These are phyloP conservation scores for Synchiropus splendidus DNA, from an alignment of 2,113 vertebrate genomes.

Conservation along the genomic window DNA sequence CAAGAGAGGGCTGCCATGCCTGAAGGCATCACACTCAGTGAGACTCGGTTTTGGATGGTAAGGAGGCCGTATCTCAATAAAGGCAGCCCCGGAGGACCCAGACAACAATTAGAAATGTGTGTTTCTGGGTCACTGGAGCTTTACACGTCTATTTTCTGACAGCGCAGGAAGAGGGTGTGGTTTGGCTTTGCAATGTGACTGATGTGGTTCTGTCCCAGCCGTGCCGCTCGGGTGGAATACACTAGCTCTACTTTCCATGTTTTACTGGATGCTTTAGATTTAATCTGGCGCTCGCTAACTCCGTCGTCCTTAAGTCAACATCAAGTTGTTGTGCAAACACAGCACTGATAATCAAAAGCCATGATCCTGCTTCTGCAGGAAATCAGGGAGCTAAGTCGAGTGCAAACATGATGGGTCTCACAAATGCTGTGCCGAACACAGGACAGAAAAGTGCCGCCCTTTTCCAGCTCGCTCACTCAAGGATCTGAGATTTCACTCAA, in stretches of 20 bases:
- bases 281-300: slow-evolving; percentile 21
- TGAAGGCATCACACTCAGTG: slow-evolving; percentile 27
- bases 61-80: slow-evolving; percentile 48
- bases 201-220: background rate
- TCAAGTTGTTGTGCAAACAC: slow-evolving; percentile 27
- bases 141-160: slow-evolving; percentile 30
- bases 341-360: slow-evolving; percentile 15
- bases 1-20: slow-evolving; percentile 24
- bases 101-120: slow-evolving; percentile 61
- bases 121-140: slow-evolving; percentile 58
- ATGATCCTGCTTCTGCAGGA: slow-evolving; percentile 10
- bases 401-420: background rate
- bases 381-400: slow-evolving; percentile 18
- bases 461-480: too few species aligned
- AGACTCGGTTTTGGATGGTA: slow-evolving; percentile 28
- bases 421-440: slow-evolving; percentile 36
- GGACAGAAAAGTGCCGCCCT: slow-evolving; percentile 20
- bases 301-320: slow-evolving; percentile 37
- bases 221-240: slow-evolving; percentile 26
- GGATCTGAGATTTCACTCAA: too few species aligned
- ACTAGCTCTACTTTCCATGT: slow-evolving; percentile 11
- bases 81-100: slow-evolving; percentile 41
- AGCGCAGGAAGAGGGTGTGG: slow-evolving; percentile 6
- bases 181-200: background rate
- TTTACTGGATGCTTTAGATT: slow-evolving; percentile 26